Evolutionary conservation across 1,140 invertebrate species (phyloP), one percentile per base, ranked within the genome.

Genomic region (Kradibia gibbosae): DNA sequence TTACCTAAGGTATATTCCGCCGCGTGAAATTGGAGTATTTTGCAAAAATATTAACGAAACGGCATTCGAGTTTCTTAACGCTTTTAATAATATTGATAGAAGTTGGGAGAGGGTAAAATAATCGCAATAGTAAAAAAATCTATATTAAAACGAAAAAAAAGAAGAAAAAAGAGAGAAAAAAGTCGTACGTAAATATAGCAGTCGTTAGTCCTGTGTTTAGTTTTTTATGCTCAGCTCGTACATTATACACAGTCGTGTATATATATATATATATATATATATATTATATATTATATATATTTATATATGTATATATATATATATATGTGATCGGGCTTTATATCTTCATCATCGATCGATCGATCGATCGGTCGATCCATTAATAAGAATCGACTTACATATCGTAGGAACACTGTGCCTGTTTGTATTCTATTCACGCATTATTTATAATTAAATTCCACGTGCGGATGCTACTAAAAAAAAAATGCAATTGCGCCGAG

Each of bases 331-430:
- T 57, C 50, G 28, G 13, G 25, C 25, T 42, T 79, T 72, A 28
- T 17, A 67, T 67, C 22, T n/a, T n/a, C n/a, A n/a, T n/a, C n/a
- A n/a, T n/a, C n/a, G n/a, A n/a, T n/a, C n/a, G n/a, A n/a, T n/a
- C n/a, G n/a, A n/a, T n/a, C n/a, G n/a, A n/a, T n/a, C n/a, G n/a
- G n/a, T n/a, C n/a, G n/a, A 7, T 15, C 22, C 62, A 67, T 67
- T 67, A 3, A 1, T 42, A 15, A 76, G 1, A 60, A 76, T 60
- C 36, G 34, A 28, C n/a, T 57, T 31, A 57, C 57, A 57, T 28
- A 72, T 71, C 31, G 0, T 79, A 79, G 77, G 77, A 79, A 79
- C 67, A 71, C 77, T 71, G 42, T 65, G 57, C 48, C 1, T 42
- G n/a, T 55, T 71, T 50, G 4, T 20, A 67, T 78, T 50, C 2